phyloP scores from a whole-genome alignment of 2,888 invertebrate species.

The Watsonalla binaria region DNA sequence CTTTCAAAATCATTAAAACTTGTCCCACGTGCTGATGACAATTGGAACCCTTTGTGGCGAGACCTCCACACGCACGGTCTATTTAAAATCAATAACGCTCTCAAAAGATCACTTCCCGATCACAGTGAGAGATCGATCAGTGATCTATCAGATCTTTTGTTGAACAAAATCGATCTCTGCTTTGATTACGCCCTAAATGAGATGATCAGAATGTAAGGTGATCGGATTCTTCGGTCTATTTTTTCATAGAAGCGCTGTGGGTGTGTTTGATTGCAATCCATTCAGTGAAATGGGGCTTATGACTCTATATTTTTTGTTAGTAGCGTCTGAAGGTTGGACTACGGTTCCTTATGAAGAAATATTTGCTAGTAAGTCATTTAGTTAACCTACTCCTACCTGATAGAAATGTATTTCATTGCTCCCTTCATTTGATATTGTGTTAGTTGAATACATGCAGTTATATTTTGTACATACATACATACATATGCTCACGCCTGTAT shows the following conservation, averaged over 20 bases:
- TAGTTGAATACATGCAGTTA: too few relatives aligned
- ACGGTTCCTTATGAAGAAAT: too few relatives aligned
- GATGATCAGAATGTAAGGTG: constrained; percentile 40
- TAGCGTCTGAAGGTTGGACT: too few relatives aligned
- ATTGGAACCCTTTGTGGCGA: constrained; percentile 42
- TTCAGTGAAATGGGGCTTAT: constrained; percentile 1
- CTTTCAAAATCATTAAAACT: constrained; percentile 8
- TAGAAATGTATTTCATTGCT: too few relatives aligned
- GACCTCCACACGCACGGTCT: constrained; percentile 56
- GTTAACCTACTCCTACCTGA: too few relatives aligned
- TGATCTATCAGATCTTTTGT: constrained; percentile 69
- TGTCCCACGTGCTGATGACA: constrained; percentile 26
- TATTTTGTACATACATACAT: too few relatives aligned
- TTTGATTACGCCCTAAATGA: constrained; percentile 61
- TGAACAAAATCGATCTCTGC: constrained; percentile 60
- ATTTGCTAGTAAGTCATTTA: too few relatives aligned
- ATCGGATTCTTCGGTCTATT: constrained; percentile 27
- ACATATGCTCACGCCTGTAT: too few relatives aligned
- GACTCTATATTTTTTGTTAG: too few relatives aligned
- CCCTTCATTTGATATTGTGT: too few relatives aligned
- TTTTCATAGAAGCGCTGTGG: constrained; percentile 28
- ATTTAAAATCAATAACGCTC: constrained; percentile 72
- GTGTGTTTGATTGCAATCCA: constrained; percentile 37
- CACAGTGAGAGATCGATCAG: constrained; percentile 72
- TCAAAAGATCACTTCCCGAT: constrained; percentile 64